phyloP scores from a whole-genome alignment of 2,888 invertebrate genomes.

The Vanessa cardui region DNA sequence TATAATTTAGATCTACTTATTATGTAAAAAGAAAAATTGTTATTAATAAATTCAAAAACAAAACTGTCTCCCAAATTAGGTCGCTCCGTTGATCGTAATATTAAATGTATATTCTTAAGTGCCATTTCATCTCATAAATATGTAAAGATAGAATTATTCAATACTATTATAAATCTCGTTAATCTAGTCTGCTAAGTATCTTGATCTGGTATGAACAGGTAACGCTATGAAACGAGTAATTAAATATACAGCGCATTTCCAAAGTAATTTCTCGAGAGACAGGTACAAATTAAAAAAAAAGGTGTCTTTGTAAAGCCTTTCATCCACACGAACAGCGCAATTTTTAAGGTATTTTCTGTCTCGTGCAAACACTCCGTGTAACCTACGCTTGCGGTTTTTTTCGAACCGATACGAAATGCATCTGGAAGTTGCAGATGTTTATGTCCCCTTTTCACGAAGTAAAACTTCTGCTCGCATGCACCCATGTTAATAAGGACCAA shows the following conservation, averaged over 20 bases:
- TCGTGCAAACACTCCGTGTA: no score
- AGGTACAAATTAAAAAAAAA: no score
- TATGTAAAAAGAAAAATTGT: background rate
- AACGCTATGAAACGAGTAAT: background rate
- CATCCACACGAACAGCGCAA: no score
- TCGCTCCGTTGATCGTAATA: background rate
- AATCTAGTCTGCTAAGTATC: background rate
- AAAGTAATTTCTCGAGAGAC: background rate
- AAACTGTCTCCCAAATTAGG: conserved; percentile 3
- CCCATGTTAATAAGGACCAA: no score
- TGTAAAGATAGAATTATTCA: conserved; percentile 1
- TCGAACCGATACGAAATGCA: no score
- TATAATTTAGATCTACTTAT: background rate
- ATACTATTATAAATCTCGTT: conserved; percentile 2
- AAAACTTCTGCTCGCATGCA: no score
- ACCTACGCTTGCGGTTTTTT: no score
- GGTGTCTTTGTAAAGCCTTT: no score
- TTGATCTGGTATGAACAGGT: background rate
- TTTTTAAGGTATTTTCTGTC: no score
- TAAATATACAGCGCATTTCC: background rate
- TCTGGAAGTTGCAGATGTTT: no score
- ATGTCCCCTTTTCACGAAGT: no score
- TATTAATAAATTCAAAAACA: background rate
- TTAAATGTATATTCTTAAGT: conserved; percentile 10
- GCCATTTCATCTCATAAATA: conserved; percentile 8